Evolutionary conservation across 2,113 vertebrate genomes (phyloP).

Genomic region (Astatotilapia flaviijosephi): DNA sequence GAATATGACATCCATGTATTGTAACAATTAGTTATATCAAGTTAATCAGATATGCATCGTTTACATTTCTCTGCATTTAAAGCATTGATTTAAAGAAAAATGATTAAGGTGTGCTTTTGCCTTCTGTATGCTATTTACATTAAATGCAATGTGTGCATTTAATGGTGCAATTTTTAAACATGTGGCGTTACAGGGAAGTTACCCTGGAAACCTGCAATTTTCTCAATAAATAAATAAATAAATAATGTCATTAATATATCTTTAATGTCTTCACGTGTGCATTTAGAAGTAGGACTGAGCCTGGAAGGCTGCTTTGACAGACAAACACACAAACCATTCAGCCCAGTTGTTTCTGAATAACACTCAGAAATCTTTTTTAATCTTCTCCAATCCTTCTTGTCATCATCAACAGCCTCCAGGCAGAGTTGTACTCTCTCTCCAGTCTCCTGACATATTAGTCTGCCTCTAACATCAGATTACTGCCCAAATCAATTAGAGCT

Average conservation of each 20-base stretch:
- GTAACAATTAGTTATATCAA: background rate
- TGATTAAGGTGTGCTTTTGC: accelerated
- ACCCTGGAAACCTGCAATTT: background rate
- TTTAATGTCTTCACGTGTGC: background rate
- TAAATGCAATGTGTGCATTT: background rate
- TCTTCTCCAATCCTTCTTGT: slow-evolving; percentile 39
- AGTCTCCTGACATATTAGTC: slow-evolving; percentile 27
- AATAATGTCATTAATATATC: background rate
- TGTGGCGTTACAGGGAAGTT: background rate
- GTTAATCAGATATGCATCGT: background rate
- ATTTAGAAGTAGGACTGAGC: background rate
- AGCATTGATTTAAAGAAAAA: background rate
- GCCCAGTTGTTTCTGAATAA: background rate
- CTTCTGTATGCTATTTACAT: background rate
- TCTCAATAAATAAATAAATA: background rate
- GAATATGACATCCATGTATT: background rate
- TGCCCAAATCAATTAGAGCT: slow-evolving; percentile 62
- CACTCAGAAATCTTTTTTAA: slow-evolving; percentile 42
- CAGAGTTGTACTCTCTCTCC: slow-evolving; percentile 39
- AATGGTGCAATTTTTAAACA: accelerated
- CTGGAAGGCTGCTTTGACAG: background rate
- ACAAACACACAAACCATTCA: background rate
- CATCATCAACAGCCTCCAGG: slow-evolving; percentile 36
- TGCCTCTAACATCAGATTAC: slow-evolving; percentile 56
- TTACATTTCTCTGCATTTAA: background rate